Base-by-base conservation (phyloP, 2,797 vertebrate species). In the Lycodopsis pacificus region DNA sequence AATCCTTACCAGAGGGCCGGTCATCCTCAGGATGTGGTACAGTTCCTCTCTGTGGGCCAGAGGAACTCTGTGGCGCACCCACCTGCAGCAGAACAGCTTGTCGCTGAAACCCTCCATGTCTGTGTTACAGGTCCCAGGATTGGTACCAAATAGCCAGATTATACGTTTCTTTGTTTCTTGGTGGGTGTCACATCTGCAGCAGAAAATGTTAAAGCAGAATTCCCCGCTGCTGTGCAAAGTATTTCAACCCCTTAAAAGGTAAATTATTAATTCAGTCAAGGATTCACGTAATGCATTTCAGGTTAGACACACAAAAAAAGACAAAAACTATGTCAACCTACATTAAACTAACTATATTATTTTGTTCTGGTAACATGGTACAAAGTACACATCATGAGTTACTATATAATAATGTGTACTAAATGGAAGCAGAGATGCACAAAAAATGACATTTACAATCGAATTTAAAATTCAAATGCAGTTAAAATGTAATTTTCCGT, bases 1-100 rank as follows among this genome's bases (percentile, higher is more conserved):
- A 20, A 3, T 79, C 53, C 92, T 94, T 91, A 95, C 95, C 95
- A 95, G 90, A 80, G 95, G 95, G 61, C 92, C 92, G 9, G 93
- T 93, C 92, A 95, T 93, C 56, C 80, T 84, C 66, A 95, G 79
- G 77, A 95, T 92, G 68, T 95, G 92, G 92, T 91, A 93, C 38
- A 95, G 71, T 77, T 96, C 95, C 71, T 95, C 91, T 79, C 93
- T 88, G 88, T 90, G 71, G 40, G 76, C 58, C 77, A 70, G 79
- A 14, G 95, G 91, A 65, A 95, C 64, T 71, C 79, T 89, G 40
- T 51, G 65, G 15, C 85, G 85, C 13, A 92, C 3, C 84, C 84
- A 86, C 19, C 42, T 76, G 70, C 92, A 94, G 83, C 88, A 90
- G 75, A 95, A 94, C 30, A 92, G 81, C 68, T 73, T 89, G 78